phyloP scores from a whole-genome alignment of 2,113 vertebrate species.

The Varanus komodoensis region DNA sequence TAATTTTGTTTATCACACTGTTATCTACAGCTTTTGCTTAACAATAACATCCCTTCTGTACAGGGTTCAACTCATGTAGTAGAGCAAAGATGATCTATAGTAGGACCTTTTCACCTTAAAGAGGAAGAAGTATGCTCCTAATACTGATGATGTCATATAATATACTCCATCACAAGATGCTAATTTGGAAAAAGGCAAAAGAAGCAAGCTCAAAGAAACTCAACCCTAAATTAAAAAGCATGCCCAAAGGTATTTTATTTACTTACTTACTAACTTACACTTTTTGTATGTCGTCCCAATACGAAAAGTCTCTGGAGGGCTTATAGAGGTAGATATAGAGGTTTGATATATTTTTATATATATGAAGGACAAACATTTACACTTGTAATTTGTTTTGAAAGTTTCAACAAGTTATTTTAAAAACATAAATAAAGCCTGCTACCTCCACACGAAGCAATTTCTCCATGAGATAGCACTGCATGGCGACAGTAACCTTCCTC shows the following conservation, averaged over 20 bases:
- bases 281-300: too few species aligned
- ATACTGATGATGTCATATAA: background rate
- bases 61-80: background rate
- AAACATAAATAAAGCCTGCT: background rate
- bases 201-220: too few species aligned
- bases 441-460: too few species aligned
- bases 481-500: background rate
- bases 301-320: too few species aligned
- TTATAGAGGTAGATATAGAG: too few species aligned
- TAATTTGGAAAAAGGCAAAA: background rate
- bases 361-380: background rate
- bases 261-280: too few species aligned
- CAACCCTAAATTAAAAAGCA: too few species aligned
- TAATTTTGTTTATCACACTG: constrained; percentile 9
- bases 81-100: constrained; percentile 9
- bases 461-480: background rate
- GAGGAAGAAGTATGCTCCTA: background rate
- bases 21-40: constrained; percentile 28
- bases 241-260: too few species aligned
- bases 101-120: background rate
- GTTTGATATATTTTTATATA: background rate
- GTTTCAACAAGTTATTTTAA: background rate
- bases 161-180: background rate
- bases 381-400: background rate
- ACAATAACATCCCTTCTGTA: background rate